Conservation (phyloP, 2,797 vertebrate species). For the Nothura maculosa region DNA sequence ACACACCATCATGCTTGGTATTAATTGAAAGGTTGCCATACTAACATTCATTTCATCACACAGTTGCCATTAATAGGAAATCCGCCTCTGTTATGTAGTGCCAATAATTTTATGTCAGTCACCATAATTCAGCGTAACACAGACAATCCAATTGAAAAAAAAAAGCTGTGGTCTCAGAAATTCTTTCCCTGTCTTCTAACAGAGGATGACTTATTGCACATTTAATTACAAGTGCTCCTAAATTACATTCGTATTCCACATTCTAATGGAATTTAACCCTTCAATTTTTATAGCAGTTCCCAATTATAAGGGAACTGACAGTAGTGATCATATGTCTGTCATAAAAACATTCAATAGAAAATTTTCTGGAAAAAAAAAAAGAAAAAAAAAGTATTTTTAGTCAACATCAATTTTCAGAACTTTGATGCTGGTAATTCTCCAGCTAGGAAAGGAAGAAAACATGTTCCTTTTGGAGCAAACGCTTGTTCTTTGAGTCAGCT, state of each 20-base stretch:
- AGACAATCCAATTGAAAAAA: neutral
- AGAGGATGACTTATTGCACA: neutral
- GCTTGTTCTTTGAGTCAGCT: conserved; percentile 33
- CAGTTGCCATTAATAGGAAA: neutral
- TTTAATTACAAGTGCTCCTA: neutral
- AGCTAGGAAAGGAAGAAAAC: neutral
- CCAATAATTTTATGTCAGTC: neutral
- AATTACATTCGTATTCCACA: neutral
- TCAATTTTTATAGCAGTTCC: neutral
- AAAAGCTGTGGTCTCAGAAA: neutral
- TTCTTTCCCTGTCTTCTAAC: neutral
- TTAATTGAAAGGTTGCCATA: neutral
- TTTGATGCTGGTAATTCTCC: neutral
- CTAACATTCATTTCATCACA: neutral
- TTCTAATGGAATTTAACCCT: neutral
- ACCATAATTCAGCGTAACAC: neutral
- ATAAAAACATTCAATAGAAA: neutral
- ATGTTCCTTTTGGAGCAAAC: neutral
- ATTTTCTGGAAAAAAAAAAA: neutral
- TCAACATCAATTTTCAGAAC: conserved; percentile 17
- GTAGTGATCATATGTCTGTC: neutral
- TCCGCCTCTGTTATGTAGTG: neutral
- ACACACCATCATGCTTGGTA: neutral
- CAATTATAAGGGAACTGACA: neutral
- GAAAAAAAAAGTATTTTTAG: neutral